phyloP scores from a whole-genome alignment of 1,140 invertebrate species.

The Panagrolaimus sp. region DNA sequence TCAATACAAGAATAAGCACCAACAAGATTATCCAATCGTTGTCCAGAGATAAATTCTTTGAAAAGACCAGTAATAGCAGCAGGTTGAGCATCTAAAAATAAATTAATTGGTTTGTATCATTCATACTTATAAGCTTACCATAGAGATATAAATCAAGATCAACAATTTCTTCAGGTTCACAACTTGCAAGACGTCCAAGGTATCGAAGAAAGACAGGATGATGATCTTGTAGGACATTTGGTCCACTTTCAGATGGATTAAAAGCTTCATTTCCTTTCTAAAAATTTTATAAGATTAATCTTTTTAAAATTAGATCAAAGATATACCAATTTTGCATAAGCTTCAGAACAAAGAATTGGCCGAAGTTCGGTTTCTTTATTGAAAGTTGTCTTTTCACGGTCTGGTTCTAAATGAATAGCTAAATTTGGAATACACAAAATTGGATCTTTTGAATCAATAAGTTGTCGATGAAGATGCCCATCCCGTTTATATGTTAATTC shows the following conservation, averaged over 20 bases:
- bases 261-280: not conserved
- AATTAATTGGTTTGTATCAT: too few relatives aligned
- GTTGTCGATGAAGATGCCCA: conserved; percentile 48
- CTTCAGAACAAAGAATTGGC: conserved; percentile 59
- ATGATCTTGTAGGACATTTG: conserved; percentile 58
- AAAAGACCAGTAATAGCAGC: conserved; percentile 61
- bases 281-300: not conserved
- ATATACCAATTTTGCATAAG: conserved; percentile 52
- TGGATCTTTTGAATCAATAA: conserved; percentile 53
- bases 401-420: conserved; percentile 64
- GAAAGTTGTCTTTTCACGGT: conserved; percentile 61
- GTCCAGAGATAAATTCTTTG: conserved; percentile 64
- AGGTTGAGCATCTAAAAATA: conserved; percentile 47
- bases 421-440: conserved; percentile 63
- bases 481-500: conserved; percentile 60
- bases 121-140: too few relatives aligned
- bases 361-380: conserved; percentile 63
- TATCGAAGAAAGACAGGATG: conserved; percentile 60
- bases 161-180: conserved; percentile 61
- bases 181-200: conserved; percentile 60
- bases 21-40: conserved; percentile 64
- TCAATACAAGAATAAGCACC: conserved; percentile 62
- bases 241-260: conserved; percentile 4
- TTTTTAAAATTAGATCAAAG: not conserved
- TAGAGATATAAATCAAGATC: conserved; percentile 64